These are phyloP conservation scores for Aporophyla lueneburgensis DNA, from an alignment of 2,888 invertebrate genomes.

Conservation along the genomic window DNA sequence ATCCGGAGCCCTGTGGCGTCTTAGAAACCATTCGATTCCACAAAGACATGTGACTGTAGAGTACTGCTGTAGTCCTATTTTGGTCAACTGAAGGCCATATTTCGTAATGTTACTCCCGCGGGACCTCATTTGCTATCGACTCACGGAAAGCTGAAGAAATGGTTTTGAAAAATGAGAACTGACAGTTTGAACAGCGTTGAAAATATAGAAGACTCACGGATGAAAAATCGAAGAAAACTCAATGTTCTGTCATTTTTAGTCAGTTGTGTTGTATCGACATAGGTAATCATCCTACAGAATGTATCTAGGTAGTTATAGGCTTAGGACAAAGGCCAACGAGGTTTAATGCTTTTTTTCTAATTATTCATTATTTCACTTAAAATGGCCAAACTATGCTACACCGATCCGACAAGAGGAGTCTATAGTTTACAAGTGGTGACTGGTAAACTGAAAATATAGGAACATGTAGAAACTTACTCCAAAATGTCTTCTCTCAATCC, in stretches of 20 bases:
- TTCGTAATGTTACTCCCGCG: constrained; percentile 12
- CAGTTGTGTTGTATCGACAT: neutral
- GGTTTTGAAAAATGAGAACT: constrained; percentile 28
- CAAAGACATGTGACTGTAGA: neutral
- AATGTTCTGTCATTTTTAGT: neutral
- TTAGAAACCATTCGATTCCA: neutral
- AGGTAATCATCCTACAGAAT: neutral
- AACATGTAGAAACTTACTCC: constrained; percentile 71
- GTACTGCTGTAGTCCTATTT: neutral
- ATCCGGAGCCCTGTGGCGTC: neutral
- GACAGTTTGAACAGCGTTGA: neutral
- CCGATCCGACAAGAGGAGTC: neutral
- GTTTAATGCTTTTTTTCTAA: neutral
- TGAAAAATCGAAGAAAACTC: neutral
- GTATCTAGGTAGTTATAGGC: neutral
- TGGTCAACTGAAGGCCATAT: neutral
- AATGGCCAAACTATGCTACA: too few relatives aligned
- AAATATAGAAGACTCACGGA: neutral
- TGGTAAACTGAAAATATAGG: too few relatives aligned
- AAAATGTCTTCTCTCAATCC: constrained; percentile 75
- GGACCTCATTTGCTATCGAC: constrained; percentile 15
- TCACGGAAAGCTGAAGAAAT: constrained; percentile 3
- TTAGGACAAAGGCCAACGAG: too few relatives aligned
- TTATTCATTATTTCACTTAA: neutral
- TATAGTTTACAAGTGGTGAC: neutral